A percentile compares a stretch with the other conserved stretches of the same genome.
Conservation (phyloP, 2,888 invertebrate species). For the Drosophila mettleri region DNA sequence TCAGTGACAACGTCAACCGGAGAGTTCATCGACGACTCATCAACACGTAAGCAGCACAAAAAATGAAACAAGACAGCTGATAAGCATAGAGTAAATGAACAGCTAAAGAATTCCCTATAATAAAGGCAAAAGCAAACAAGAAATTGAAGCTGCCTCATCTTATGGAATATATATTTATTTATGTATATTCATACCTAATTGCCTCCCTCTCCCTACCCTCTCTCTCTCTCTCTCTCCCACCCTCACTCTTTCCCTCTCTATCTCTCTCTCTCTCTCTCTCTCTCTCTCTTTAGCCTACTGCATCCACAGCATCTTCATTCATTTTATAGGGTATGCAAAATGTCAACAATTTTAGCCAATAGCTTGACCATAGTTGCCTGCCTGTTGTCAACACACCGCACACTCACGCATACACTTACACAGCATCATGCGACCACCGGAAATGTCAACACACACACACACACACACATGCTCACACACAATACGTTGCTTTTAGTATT, state of each 20-base stretch:
- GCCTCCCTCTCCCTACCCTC: too few relatives aligned
- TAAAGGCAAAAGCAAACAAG: too few relatives aligned
- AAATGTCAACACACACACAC: slow-evolving; percentile 53
- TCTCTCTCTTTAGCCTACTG: not conserved
- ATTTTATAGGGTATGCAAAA: slow-evolving; percentile 37
- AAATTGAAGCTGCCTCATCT: too few relatives aligned
- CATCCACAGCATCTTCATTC: not conserved
- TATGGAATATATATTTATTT: not conserved
- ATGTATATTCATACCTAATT: too few relatives aligned
- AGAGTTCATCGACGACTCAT: slow-evolving; percentile 66
- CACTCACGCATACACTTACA: slow-evolving; percentile 16
- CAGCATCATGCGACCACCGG: slow-evolving; percentile 54
- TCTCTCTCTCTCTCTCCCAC: too few relatives aligned
- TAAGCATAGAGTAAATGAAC: not conserved
- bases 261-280: not conserved
- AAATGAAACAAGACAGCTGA: slow-evolving; percentile 42
- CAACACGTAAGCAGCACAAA: slow-evolving; percentile 66
- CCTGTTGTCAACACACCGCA: slow-evolving; percentile 59
- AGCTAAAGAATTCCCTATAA: slow-evolving; percentile 22
- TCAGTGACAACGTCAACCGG: slow-evolving; percentile 60
- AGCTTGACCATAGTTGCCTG: slow-evolving; percentile 57
- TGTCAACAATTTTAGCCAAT: slow-evolving; percentile 62
- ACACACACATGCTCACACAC: not conserved
- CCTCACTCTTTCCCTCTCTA: too few relatives aligned
- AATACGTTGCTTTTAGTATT: slow-evolving; percentile 28